Conservation (phyloP, 2,888 invertebrate genomes). For the Lacanobia wlatinum region DNA sequence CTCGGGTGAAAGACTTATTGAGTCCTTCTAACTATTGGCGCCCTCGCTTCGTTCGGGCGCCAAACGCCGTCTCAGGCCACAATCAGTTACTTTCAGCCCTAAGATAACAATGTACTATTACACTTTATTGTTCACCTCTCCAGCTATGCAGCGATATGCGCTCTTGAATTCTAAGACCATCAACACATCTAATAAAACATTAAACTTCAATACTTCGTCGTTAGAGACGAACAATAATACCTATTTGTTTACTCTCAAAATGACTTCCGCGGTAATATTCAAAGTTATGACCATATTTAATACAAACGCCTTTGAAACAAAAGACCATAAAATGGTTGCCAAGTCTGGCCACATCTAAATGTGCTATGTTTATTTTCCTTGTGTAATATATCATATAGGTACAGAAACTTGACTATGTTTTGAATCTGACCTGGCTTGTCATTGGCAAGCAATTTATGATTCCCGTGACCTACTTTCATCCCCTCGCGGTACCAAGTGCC, state of each 20-base stretch:
- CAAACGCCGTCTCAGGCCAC: too few species aligned
- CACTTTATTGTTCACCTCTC: too few species aligned
- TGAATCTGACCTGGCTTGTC: slow-evolving; percentile 58
- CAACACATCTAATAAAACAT: slow-evolving; percentile 26
- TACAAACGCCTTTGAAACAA: slow-evolving; percentile 57
- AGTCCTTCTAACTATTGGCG: too few species aligned
- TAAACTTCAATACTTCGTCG: slow-evolving; percentile 9
- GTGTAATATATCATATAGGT: slow-evolving; percentile 36
- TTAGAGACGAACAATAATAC: slow-evolving; percentile 41
- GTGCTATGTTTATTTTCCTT: slow-evolving; percentile 55
- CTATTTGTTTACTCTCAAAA: slow-evolving; percentile 52
- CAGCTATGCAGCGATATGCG: not conserved
- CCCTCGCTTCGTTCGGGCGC: too few species aligned
- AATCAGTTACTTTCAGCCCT: too few species aligned
- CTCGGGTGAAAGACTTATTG: too few species aligned
- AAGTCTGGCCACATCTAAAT: slow-evolving; percentile 57
- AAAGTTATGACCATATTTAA: slow-evolving; percentile 53
- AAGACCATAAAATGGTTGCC: slow-evolving; percentile 54
- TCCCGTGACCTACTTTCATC: slow-evolving; percentile 64
- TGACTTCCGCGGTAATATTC: slow-evolving; percentile 60
- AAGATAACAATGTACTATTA: too few species aligned
- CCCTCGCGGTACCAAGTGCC: slow-evolving; percentile 54
- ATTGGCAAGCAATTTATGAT: slow-evolving; percentile 62
- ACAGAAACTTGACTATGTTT: slow-evolving; percentile 35
- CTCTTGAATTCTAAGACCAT: not conserved